These are phyloP conservation scores for Temnothorax rugatulus DNA, from an alignment of 2,888 invertebrate species.

Conservation along the genomic window DNA sequence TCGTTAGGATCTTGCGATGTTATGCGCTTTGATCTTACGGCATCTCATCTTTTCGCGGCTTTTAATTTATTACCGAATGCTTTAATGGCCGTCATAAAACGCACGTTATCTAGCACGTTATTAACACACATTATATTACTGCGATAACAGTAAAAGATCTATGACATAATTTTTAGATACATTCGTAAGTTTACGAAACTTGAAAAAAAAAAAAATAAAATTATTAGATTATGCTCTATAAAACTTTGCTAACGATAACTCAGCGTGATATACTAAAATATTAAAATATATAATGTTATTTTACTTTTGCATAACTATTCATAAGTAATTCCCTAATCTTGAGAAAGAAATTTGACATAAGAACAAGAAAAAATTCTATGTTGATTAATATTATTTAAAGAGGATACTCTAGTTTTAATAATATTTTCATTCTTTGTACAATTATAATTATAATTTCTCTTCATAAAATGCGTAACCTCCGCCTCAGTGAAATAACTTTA, in stretches of 20 bases:
- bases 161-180: constrained; percentile 11
- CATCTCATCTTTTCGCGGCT: constrained; percentile 5
- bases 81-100: constrained; percentile 19
- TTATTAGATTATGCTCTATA: background rate
- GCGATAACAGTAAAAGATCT: background rate
- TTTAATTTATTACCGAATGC: constrained; percentile 16
- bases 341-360: background rate
- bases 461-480: background rate
- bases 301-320: background rate
- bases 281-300: background rate
- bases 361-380: background rate
- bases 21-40: constrained; percentile 22
- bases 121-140: background rate
- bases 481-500: background rate
- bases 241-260: background rate
- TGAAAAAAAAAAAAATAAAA: background rate
- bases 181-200: constrained; percentile 16
- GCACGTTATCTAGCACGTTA: constrained; percentile 10
- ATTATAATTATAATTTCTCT: background rate
- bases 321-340: background rate
- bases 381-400: background rate
- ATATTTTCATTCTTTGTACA: background rate
- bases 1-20: constrained; percentile 8
- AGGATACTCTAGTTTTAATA: background rate
- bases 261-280: background rate